Evolutionary conservation across 2,888 invertebrate genomes (phyloP), one percentile per base, ranked within the genome.

Genomic region (Branchipolynoe longqiensis): DNA sequence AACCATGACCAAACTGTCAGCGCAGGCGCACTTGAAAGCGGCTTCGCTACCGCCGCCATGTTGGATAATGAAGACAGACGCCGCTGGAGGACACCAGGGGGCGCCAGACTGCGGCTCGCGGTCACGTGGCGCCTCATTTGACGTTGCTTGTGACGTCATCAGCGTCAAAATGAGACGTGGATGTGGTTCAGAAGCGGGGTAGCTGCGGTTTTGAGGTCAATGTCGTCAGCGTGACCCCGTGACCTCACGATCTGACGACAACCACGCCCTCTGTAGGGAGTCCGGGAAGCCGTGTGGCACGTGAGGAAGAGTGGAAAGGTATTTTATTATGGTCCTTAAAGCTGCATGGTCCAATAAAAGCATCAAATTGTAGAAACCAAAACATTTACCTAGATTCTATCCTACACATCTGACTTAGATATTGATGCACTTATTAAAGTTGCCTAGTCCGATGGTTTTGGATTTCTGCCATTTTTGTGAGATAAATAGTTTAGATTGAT

Each of bases 51-150:
- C 69, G 38, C 12, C 36, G 69, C 69, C 69, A 33, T 69, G 36
- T n/a, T 38, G 69, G 33, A 38, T 69, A 69, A 69, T 69, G 69
- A 69, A 69, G 69, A 69, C 69, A 69, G 25, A 69, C 22, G 33
- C 69, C 38, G 36, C 38, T 3, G 22, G 69, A n/a, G 62, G 62
- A 4, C 31, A 14, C 62, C 31, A 12, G 3, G 31, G 36, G 33
- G 69, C 69, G n/a, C 48, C 48, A 48, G 8, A 8, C 8, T 8
- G 48, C 48, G 8, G 18, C 48, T 48, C 18, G 8, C 48, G 48
- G 48, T 48, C 48, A 48, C 8, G 8, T 48, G 48, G 48, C 18
- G 8, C 8, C 58, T 14, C 69, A 18, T 69, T 25, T 36, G 8
- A 33, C 69, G 36, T 33, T 38, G 38, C n/a, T 18, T n/a, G 18